Conservation (phyloP, 2,888 invertebrate genomes). For the Isoperla grammatica region DNA sequence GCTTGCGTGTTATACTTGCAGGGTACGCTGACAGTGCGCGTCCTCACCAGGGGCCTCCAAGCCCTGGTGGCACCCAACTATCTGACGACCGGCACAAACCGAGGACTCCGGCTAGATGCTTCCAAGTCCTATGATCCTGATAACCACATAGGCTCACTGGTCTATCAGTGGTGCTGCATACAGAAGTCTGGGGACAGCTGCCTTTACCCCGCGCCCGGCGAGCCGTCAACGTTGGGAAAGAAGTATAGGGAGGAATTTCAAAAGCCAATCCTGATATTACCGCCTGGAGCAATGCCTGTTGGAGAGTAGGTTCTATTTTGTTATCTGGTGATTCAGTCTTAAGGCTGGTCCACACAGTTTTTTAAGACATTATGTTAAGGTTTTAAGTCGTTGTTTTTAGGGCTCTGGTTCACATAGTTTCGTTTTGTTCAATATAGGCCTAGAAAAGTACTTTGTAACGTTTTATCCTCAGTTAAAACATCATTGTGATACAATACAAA, state of each 20-base stretch:
- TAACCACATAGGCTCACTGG: slow-evolving; percentile 17
- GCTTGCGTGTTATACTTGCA: slow-evolving; percentile 17
- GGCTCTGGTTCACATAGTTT: too few relatives aligned
- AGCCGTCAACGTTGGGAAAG: slow-evolving; percentile 1
- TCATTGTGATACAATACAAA: too few relatives aligned
- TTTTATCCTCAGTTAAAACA: too few relatives aligned
- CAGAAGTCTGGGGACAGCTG: slow-evolving; percentile 17
- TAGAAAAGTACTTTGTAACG: too few relatives aligned
- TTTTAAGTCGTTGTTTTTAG: too few relatives aligned
- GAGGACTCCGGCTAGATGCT: slow-evolving; percentile 24
- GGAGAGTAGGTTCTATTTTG: slow-evolving; percentile 24
- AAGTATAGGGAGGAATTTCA: slow-evolving; percentile 15
- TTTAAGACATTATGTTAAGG: too few relatives aligned
- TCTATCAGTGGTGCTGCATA: slow-evolving; percentile 26
- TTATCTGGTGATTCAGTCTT: too few relatives aligned
- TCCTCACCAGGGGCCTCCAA: slow-evolving; percentile 17
- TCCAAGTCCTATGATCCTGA: slow-evolving; percentile 24
- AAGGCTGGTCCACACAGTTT: too few relatives aligned
- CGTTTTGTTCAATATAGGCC: too few relatives aligned
- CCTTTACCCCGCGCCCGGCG: slow-evolving; percentile 18
- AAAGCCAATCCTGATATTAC: slow-evolving; percentile 18
- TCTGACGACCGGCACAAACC: slow-evolving; percentile 25
- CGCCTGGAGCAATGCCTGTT: slow-evolving; percentile 22
- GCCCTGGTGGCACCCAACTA: slow-evolving; percentile 13
- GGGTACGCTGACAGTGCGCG: slow-evolving; percentile 18